Base-by-base conservation (phyloP, 1,140 invertebrate genomes). In the Apis dorsata region DNA sequence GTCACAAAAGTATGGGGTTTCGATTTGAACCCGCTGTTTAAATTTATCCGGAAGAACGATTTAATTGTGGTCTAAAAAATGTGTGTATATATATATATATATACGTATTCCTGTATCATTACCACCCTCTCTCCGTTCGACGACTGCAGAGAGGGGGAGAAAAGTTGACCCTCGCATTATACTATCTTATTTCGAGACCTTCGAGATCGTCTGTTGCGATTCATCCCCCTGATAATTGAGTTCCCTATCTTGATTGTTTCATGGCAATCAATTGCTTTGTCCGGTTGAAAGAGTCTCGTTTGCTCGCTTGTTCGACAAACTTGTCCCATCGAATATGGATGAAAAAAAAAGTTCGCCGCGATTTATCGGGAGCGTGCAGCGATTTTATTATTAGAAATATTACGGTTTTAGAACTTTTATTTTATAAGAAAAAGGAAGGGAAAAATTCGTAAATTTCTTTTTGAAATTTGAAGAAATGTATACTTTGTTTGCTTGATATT, bases 111-210 rank as follows among this genome's bases (percentile, higher is more conserved):
- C 53, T 79, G 53, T 65, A 55, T 78, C 78, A 60, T 81, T 68
- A 59, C 34, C 28, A 34, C 63, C 19, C 78, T 34, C 70, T 51
- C 53, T n/a, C 63, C 57, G 34, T 62, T 63, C 24, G 44, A 71
- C 34, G 66, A 81, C 80, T 60, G 60, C 49, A 60, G 15, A 60
- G 76, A n/a, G 62, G 11, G 9, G 24, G 3, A 53, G 51, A 79
- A 82, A 85, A 88, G 80, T 81, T 79, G 76, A 87, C 85, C 76
- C 86, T 84, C 62, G 15, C 76, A 91, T 92, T 91, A 91, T 88
- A 83, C 84, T 92, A 91, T 92, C 88, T 84, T 83, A 90, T 92
- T 90, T 91, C 91, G 79, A 85, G 84, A 90, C 73, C 84, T 85
- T 84, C 87, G 85, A 87, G 83, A 89, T 86, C 76, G 72, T 75